Conservation (phyloP, 2,113 vertebrate species). For the Hymenochirus boettgeri region DNA sequence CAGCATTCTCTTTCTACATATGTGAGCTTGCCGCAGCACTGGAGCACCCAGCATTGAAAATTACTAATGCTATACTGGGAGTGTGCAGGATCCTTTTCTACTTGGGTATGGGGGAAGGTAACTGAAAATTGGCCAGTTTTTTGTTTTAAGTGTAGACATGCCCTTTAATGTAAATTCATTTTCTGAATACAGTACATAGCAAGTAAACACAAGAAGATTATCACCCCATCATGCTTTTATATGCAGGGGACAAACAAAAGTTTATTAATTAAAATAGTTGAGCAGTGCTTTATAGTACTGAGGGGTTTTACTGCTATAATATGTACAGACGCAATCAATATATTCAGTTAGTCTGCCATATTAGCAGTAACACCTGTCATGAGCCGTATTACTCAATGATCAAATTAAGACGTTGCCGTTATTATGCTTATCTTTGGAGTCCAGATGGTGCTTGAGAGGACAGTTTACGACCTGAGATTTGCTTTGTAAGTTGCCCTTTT, state of each 20-base stretch:
- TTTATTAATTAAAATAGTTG: neutral
- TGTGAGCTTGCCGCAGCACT: too few species aligned
- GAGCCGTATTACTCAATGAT: neutral
- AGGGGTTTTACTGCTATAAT: neutral
- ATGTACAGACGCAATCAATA: conserved; percentile 4
- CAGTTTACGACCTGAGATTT: neutral
- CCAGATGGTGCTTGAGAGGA: neutral
- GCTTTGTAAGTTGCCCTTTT: neutral
- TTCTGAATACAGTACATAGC: too few species aligned
- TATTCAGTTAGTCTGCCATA: neutral
- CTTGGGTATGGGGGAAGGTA: too few species aligned
- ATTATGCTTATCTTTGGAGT: neutral
- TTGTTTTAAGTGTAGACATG: too few species aligned
- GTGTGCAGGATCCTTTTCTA: too few species aligned
- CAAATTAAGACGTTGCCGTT: neutral
- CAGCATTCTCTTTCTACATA: too few species aligned
- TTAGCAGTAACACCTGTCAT: neutral
- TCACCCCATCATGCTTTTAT: neutral
- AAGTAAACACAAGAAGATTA: neutral
- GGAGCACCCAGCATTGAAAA: too few species aligned
- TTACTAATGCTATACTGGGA: too few species aligned
- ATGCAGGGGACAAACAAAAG: too few species aligned
- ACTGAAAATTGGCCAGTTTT: too few species aligned
- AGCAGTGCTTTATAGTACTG: neutral
- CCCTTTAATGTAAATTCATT: too few species aligned